These are phyloP conservation scores for Tetragonula clypearis DNA, from an alignment of 1,140 invertebrate genomes.

Conservation along the genomic window DNA sequence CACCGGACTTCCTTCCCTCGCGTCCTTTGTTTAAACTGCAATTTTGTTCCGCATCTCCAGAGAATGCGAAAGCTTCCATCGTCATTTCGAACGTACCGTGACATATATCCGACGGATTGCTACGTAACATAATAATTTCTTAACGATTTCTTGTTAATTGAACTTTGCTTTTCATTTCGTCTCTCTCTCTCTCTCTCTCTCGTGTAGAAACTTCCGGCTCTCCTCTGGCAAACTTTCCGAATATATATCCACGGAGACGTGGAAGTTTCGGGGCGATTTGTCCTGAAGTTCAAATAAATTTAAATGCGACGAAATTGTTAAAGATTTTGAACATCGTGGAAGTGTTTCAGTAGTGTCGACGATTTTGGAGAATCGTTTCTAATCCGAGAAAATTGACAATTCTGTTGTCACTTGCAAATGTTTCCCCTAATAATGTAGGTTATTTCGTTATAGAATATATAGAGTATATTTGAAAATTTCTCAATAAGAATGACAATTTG, in stretches of 20 bases:
- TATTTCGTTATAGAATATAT: no score
- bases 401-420: not conserved
- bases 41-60: not conserved
- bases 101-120: not conserved
- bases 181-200: not conserved
- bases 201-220: rapidly evolving
- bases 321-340: not conserved
- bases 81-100: no score
- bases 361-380: no score
- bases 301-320: not conserved
- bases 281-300: not conserved
- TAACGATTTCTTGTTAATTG: not conserved
- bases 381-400: not conserved
- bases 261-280: not conserved
- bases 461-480: no score
- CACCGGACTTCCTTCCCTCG: not conserved
- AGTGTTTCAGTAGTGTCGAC: no score
- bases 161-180: not conserved
- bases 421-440: not conserved
- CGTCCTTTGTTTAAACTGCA: slow-evolving; percentile 5
- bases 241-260: not conserved
- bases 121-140: not conserved
- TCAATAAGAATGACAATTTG: no score
- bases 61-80: not conserved
- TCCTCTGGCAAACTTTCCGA: not conserved